Percentiles rank a stretch among this genome's conserved stretches.
Evolutionary conservation across 2,113 vertebrate genomes (phyloP).

Genomic region (Emydura subglobosa): DNA sequence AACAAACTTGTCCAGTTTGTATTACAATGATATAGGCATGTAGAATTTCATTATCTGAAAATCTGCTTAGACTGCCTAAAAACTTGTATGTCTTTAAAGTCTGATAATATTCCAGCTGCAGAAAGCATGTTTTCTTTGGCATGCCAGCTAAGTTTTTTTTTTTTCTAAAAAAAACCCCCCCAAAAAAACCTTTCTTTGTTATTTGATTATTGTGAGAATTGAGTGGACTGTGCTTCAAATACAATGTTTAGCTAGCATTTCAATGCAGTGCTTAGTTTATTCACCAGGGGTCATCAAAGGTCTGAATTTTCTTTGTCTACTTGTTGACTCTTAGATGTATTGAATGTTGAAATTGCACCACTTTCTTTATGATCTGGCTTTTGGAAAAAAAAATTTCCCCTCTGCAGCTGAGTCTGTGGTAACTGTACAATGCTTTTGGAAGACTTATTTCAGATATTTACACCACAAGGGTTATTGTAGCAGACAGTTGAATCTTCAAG

Average conservation of each 20-base stretch:
- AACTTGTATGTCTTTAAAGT: neutral
- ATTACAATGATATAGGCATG: neutral
- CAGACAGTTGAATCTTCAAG: neutral
- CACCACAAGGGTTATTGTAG: neutral
- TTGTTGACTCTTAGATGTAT: slow-evolving; percentile 58
- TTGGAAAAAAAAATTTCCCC: neutral
- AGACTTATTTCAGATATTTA: slow-evolving; percentile 15
- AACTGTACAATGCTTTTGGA: neutral
- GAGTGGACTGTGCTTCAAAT: neutral
- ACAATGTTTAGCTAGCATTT: slow-evolving; percentile 34
- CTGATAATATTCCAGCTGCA: neutral
- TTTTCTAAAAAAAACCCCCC: neutral
- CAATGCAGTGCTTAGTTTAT: slow-evolving; percentile 86
- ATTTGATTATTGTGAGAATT: neutral
- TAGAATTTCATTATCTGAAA: neutral
- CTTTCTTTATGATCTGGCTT: slow-evolving; percentile 11
- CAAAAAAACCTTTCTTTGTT: neutral
- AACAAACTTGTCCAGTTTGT: neutral
- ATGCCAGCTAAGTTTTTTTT: neutral
- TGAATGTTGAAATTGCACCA: slow-evolving; percentile 12
- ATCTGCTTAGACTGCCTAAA: neutral
- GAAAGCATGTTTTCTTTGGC: slow-evolving; percentile 10
- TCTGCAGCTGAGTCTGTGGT: neutral
- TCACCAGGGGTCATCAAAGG: slow-evolving; percentile 91
- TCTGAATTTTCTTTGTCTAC: slow-evolving; percentile 83